These are phyloP conservation scores for Tenodera sinensis DNA, from an alignment of 2,888 invertebrate genomes.

Conservation along the genomic window DNA sequence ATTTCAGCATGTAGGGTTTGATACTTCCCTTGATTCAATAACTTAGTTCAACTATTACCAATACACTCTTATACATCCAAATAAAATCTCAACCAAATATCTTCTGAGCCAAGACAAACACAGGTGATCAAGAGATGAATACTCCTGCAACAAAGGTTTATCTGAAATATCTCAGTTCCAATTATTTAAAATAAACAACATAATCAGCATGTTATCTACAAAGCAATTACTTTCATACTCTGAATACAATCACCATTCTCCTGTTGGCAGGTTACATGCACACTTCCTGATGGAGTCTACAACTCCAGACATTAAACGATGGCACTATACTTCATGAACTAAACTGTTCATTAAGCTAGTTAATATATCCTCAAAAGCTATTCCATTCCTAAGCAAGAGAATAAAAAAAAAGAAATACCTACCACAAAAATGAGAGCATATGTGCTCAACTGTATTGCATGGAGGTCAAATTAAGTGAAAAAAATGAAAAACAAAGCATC, in stretches of 20 bases:
- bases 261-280: neutral
- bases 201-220: neutral
- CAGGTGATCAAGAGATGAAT: no score
- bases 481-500: conserved; percentile 5
- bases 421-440: neutral
- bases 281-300: neutral
- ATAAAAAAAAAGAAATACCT: neutral
- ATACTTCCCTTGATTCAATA: no score
- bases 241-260: neutral
- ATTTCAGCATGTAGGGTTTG: no score
- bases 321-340: neutral
- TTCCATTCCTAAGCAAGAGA: neutral
- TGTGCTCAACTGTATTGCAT: neutral
- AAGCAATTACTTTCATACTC: neutral
- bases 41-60: no score
- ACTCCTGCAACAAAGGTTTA: no score
- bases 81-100: no score
- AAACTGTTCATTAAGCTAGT: neutral
- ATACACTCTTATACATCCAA: no score
- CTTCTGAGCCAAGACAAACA: no score
- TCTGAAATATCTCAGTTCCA: no score
- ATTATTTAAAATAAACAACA: no score
- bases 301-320: neutral
- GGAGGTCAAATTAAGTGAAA: neutral
- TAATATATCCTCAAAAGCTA: neutral